These are phyloP conservation scores for Eulemur albifrons DNA, from an alignment of 2,797 vertebrate species.

Conservation along the genomic window DNA sequence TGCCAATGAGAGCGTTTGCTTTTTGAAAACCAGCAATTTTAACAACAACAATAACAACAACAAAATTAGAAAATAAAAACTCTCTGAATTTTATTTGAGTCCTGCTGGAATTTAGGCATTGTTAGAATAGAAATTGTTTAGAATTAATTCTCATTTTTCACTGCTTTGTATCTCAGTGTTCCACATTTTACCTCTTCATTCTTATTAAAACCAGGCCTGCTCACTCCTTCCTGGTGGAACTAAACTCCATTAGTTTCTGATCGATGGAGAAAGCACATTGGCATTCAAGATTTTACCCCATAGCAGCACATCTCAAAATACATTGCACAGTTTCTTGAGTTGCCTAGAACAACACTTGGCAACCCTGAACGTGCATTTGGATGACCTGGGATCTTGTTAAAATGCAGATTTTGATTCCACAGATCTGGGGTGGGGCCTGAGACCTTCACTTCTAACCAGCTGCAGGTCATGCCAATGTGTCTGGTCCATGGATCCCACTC, in stretches of 20 bases:
- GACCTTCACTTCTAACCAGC: not conserved
- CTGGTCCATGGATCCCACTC: fast-evolving
- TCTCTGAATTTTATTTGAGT: not conserved
- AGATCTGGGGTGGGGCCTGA: not conserved
- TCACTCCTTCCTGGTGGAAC: not conserved
- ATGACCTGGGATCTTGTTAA: not conserved
- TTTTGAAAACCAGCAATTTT: conserved; percentile 5
- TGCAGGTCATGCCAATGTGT: not conserved
- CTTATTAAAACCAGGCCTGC: not conserved
- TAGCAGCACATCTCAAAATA: not conserved
- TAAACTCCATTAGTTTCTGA: not conserved
- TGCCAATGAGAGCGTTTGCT: not conserved
- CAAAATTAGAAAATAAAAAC: not conserved
- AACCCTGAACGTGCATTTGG: not conserved
- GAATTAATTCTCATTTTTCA: not conserved
- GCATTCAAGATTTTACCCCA: not conserved
- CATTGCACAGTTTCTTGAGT: not conserved
- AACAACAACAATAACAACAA: not conserved
- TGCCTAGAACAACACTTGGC: not conserved
- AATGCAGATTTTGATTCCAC: not conserved
- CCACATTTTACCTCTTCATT: not conserved
- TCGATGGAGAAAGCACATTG: too few relatives aligned
- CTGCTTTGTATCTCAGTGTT: not conserved
- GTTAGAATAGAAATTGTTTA: not conserved
- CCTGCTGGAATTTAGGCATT: not conserved